These are phyloP conservation scores for Dromaius novaehollandiae DNA, from an alignment of 2,113 vertebrate species.

Conservation along the genomic window DNA sequence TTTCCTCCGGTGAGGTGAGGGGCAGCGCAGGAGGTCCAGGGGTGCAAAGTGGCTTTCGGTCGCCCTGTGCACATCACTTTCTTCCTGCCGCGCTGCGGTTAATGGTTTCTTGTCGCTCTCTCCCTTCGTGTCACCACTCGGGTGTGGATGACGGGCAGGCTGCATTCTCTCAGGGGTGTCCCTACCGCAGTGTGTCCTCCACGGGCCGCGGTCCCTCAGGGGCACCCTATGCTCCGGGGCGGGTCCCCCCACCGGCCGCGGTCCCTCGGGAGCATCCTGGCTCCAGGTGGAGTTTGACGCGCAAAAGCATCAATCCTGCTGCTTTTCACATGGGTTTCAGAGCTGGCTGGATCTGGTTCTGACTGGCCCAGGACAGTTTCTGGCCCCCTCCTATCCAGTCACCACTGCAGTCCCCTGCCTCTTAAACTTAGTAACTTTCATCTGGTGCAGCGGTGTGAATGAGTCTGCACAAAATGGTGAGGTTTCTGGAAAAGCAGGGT, in stretches of 20 bases:
- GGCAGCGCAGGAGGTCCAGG: background rate
- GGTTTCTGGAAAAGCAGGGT: background rate
- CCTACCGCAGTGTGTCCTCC: background rate
- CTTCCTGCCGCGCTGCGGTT: too few relatives aligned
- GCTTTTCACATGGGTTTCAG: background rate
- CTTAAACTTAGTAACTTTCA: background rate
- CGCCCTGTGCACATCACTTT: too few relatives aligned
- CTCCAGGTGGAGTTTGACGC: background rate
- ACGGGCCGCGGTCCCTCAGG: background rate
- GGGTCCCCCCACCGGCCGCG: background rate
- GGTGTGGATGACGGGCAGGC: background rate
- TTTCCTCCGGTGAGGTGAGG: background rate
- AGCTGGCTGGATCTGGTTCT: background rate
- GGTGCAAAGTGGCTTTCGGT: too few relatives aligned
- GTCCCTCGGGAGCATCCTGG: too few relatives aligned
- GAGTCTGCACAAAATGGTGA: background rate
- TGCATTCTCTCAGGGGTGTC: background rate
- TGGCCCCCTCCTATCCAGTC: background rate
- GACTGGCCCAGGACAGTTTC: background rate
- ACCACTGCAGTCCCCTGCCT: background rate
- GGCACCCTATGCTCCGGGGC: too few relatives aligned
- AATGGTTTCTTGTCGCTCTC: too few relatives aligned
- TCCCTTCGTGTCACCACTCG: too few relatives aligned
- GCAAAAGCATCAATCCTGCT: background rate
- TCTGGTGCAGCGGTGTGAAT: too few relatives aligned